phyloP scores from a whole-genome alignment of 2,797 vertebrate genomes.

The Pangasius sanitwongsei region DNA sequence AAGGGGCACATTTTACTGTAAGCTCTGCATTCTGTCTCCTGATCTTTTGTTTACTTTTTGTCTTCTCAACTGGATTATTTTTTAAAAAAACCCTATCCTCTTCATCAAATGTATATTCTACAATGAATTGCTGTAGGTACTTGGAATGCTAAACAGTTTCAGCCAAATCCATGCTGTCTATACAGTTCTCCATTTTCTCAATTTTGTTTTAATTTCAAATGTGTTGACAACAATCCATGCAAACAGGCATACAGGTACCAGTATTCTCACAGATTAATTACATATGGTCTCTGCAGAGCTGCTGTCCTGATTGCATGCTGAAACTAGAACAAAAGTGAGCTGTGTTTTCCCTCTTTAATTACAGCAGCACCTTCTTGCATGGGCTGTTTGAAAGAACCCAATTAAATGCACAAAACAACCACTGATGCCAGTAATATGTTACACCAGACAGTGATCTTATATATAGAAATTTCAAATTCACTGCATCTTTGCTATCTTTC shows the following conservation, averaged over 20 bases:
- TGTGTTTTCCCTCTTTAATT: slow-evolving; percentile 35
- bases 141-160: slow-evolving; percentile 60
- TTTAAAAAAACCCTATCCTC: not conserved
- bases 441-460: slow-evolving; percentile 1
- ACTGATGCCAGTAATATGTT: slow-evolving; percentile 27
- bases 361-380: slow-evolving; percentile 37
- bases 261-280: slow-evolving; percentile 36
- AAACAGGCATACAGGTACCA: slow-evolving; percentile 13
- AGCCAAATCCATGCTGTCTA: slow-evolving; percentile 54
- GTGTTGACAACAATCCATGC: slow-evolving; percentile 35
- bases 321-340: slow-evolving; percentile 38
- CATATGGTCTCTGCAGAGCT: slow-evolving; percentile 11
- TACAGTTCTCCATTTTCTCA: slow-evolving; percentile 31
- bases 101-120: slow-evolving; percentile 11
- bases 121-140: slow-evolving; percentile 54
- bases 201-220: slow-evolving; percentile 48
- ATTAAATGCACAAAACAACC: slow-evolving; percentile 45
- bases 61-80: slow-evolving; percentile 11
- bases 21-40: slow-evolving; percentile 47
- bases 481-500: not conserved
- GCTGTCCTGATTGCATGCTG: slow-evolving; percentile 30
- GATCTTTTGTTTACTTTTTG: slow-evolving; percentile 35
- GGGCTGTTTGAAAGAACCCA: slow-evolving; percentile 40
- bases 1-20: slow-evolving; percentile 68
- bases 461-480: slow-evolving; percentile 16